These are phyloP conservation scores for Thunnus albacares DNA, from an alignment of 2,797 vertebrate species.

Conservation along the genomic window DNA sequence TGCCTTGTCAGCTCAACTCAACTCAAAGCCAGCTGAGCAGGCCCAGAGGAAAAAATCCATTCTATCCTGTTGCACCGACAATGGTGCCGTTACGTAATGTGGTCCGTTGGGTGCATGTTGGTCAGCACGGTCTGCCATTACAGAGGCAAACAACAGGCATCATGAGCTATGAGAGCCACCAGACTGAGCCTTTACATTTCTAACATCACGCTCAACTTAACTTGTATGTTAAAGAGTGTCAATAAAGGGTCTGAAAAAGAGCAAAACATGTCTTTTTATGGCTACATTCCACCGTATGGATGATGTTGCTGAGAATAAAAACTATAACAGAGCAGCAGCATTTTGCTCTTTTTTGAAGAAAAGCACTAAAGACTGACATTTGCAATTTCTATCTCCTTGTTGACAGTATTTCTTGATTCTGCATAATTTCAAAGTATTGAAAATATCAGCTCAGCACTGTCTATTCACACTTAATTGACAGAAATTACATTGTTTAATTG, in stretches of 20 bases:
- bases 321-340: neutral
- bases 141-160: slow-evolving; percentile 47
- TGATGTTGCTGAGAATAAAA: neutral
- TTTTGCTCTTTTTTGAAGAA: neutral
- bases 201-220: slow-evolving; percentile 22
- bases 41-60: slow-evolving; percentile 79
- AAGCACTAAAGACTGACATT: neutral
- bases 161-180: slow-evolving; percentile 40
- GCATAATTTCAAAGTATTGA: slow-evolving; percentile 10
- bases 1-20: slow-evolving; percentile 78
- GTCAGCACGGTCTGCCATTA: slow-evolving; percentile 47
- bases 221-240: neutral
- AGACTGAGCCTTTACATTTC: slow-evolving; percentile 27
- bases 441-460: neutral
- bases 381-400: neutral
- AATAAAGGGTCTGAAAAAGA: slow-evolving; percentile 7
- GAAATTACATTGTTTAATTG: neutral
- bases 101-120: slow-evolving; percentile 53
- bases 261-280: slow-evolving; percentile 12
- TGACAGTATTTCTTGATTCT: neutral
- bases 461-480: neutral
- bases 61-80: slow-evolving; percentile 72
- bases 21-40: slow-evolving; percentile 70
- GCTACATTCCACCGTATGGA: too few species aligned
- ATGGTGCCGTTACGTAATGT: slow-evolving; percentile 75